Evolutionary conservation across 2,888 invertebrate species (phyloP).

Genomic region (Chrysotoxum bicinctum): DNA sequence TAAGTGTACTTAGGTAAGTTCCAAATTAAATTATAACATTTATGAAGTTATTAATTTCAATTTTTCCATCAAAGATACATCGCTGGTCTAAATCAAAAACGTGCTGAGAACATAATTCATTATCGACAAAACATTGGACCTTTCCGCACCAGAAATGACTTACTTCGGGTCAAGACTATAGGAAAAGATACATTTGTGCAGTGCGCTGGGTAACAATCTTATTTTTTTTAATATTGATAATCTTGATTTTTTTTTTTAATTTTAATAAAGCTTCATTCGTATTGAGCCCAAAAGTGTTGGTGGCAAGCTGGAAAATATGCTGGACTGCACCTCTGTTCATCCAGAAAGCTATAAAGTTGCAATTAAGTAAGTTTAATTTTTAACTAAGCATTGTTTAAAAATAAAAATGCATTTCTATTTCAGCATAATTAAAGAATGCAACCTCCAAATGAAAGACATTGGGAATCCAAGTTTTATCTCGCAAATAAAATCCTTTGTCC

Average conservation of each 20-base stretch:
- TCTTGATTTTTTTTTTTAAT: not conserved
- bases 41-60: not conserved
- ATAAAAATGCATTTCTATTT: not conserved
- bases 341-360: constrained; percentile 93
- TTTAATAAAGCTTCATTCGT: constrained; percentile 77
- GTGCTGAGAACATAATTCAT: constrained; percentile 90
- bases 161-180: constrained; percentile 89
- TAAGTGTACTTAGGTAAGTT: constrained; percentile 88
- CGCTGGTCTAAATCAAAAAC: constrained; percentile 89
- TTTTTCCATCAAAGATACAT: constrained; percentile 85
- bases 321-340: constrained; percentile 94
- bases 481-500: constrained; percentile 77
- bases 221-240: not conserved
- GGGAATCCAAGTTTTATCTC: constrained; percentile 81
- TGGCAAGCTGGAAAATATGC: constrained; percentile 78
- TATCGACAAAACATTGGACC: constrained; percentile 87
- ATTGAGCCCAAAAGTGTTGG: constrained; percentile 81
- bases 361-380: constrained; percentile 81
- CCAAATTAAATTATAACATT: not conserved
- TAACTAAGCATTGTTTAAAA: not conserved
- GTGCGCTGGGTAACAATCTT: constrained; percentile 88
- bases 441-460: constrained; percentile 79
- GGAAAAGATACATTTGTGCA: constrained; percentile 93
- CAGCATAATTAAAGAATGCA: constrained; percentile 80
- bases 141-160: constrained; percentile 88